Conservation (phyloP, 1,140 invertebrate species). For the Euwallacea similis region DNA sequence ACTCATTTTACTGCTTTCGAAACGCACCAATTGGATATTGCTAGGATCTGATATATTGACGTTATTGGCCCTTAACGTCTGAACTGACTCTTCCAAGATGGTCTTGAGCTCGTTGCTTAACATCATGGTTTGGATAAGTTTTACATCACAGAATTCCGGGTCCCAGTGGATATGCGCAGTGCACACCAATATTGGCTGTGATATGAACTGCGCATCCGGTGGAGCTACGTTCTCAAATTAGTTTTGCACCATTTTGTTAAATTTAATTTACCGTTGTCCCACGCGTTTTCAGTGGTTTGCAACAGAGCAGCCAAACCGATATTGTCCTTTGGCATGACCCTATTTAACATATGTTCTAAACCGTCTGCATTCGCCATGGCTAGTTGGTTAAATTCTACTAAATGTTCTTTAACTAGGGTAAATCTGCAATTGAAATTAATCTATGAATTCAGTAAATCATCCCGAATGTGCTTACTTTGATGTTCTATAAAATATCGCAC, state of each 20-base stretch:
- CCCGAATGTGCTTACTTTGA: conserved; percentile 76
- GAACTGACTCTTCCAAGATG: conserved; percentile 78
- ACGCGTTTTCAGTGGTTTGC: conserved; percentile 91
- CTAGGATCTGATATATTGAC: conserved; percentile 64
- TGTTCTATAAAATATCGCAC: conserved; percentile 95
- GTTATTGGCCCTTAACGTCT: conserved; percentile 57
- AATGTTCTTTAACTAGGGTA: conserved; percentile 89
- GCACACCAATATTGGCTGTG: conserved; percentile 90
- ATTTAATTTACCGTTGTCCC: conserved; percentile 73
- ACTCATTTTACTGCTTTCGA: background rate
- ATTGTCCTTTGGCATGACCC: conserved; percentile 99
- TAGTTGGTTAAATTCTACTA: conserved; percentile 97
- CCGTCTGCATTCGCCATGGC: conserved; percentile 98
- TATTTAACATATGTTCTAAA: conserved; percentile 97
- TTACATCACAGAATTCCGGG: conserved; percentile 99
- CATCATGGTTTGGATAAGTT: conserved; percentile 99
- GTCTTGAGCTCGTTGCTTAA: conserved; percentile 87
- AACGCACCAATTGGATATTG: conserved; percentile 80
- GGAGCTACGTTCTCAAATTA: conserved; percentile 54
- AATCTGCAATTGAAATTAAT: conserved; percentile 69
- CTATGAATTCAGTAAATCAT: background rate
- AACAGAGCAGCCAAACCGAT: conserved; percentile 94
- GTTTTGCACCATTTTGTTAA: background rate
- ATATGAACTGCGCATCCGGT: conserved; percentile 71
- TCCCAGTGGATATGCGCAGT: conserved; percentile 99